Percentiles rank a stretch among this genome's conserved stretches.
Conservation (phyloP, 1,140 invertebrate species). For the Cydia splendana region DNA sequence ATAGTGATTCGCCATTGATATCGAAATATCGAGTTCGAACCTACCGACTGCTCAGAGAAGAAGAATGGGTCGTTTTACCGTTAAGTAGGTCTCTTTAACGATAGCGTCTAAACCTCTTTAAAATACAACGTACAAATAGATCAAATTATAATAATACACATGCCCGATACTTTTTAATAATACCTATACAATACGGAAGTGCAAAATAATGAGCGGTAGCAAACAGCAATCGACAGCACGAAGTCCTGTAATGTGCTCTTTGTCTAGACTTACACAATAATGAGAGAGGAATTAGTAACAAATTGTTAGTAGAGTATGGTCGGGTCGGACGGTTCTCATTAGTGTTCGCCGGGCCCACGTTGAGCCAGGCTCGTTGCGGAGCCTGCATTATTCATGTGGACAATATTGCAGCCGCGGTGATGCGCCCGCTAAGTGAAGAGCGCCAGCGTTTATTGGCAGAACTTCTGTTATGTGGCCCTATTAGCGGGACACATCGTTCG, state of each 20-base stretch:
- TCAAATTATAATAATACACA: too few species aligned
- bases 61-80: too few species aligned
- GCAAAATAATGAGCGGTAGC: not conserved
- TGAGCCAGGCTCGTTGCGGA: conserved; percentile 51
- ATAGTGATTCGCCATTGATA: too few species aligned
- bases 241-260: conserved; percentile 34
- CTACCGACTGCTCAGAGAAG: too few species aligned
- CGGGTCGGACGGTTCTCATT: conserved; percentile 66
- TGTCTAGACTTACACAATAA: conserved; percentile 50
- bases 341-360: conserved; percentile 56
- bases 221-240: conserved; percentile 27
- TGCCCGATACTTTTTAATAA: not conserved
- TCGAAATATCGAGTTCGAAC: too few species aligned
- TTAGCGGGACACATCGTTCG: conserved; percentile 16
- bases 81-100: too few species aligned
- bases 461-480: conserved; percentile 15
- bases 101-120: too few species aligned
- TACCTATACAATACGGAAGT: not conserved
- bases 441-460: conserved; percentile 26
- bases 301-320: conserved; percentile 63
- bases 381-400: conserved; percentile 74
- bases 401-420: conserved; percentile 64
- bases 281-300: conserved; percentile 70
- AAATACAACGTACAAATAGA: too few species aligned
- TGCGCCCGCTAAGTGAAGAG: conserved; percentile 31